Conservation (phyloP, 2,113 vertebrate species). For the Monopterus albus region DNA sequence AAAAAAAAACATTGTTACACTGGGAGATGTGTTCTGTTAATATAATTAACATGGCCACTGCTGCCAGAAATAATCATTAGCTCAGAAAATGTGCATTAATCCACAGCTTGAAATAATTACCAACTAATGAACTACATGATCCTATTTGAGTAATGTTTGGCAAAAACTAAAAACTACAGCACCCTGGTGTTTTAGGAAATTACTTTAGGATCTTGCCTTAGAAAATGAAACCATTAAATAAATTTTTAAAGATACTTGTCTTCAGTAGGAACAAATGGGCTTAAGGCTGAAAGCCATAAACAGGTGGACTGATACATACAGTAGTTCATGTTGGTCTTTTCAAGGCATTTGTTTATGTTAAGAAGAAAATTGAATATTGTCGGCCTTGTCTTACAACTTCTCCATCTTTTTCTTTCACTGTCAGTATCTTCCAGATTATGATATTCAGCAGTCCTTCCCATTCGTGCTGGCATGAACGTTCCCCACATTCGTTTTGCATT, state of each 20-base stretch:
- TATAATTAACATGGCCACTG: too few relatives aligned
- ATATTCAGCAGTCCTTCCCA: constrained; percentile 11
- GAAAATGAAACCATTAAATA: too few relatives aligned
- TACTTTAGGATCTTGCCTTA: too few relatives aligned
- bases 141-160: background rate
- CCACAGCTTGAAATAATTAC: background rate
- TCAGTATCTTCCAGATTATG: constrained; percentile 8
- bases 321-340: background rate
- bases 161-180: background rate
- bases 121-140: background rate
- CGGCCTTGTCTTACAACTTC: background rate
- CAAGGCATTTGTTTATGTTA: background rate
- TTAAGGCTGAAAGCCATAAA: background rate
- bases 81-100: background rate
- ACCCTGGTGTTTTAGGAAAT: background rate
- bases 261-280: background rate
- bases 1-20: too few relatives aligned
- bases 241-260: background rate
- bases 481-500: constrained; percentile 30
- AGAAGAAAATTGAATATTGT: background rate
- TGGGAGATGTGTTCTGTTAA: too few relatives aligned
- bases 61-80: background rate
- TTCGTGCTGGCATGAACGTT: constrained; percentile 17
- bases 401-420: background rate
- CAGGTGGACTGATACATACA: too few relatives aligned